Evolutionary conservation across 2,888 invertebrate species (phyloP), one percentile per base, ranked within the genome.

Genomic region (Steinernema hermaphroditum): DNA sequence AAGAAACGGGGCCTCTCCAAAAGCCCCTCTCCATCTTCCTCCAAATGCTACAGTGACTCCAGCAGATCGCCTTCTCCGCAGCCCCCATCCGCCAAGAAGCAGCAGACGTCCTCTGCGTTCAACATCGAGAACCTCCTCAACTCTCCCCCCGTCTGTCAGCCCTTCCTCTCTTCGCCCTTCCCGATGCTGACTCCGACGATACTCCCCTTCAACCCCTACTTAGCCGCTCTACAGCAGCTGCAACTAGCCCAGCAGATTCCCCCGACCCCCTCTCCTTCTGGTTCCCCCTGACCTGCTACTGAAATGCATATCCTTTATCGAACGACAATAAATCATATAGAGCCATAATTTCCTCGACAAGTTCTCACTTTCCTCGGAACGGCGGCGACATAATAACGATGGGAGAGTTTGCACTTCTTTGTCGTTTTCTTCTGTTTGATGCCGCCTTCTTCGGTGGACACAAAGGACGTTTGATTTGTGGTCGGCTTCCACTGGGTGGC

Each of bases 331-430:
- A 62, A 62, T 62, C 62, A 34, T 62, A 29, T 9, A 62, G 32
- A 32, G 14, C 27, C 22, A 27, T 19, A 22, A 4, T 14, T 8
- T 62, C 29, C 46, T 34, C 29, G 37, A 32, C n/a, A 16, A 32
- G 12, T 62, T 62, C 62, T 6, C 62, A 62, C 62, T 62, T 62
- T 6, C 16, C 6, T 4, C 16, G 46, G 46, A 41, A 41, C n/a
- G 22, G 22, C 62, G 62, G 62, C 34, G 16, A 62, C 62, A 62
- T 62, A 22, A 62, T 32, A 62, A 16, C 62, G 62, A 29, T 62
- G 62, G 62, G 62, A 62, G 62, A 62, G 62, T 62, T 62, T 32
- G 62, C 62, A 62, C 27, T 29, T 62, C 29, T 62, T 62, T 62
- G 62, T 14, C 62, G 19, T 16, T 6, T 32, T 2, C 8, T 12